Evolutionary conservation across 2,888 invertebrate species (phyloP).

Genomic region (Calliphora vomitoria): DNA sequence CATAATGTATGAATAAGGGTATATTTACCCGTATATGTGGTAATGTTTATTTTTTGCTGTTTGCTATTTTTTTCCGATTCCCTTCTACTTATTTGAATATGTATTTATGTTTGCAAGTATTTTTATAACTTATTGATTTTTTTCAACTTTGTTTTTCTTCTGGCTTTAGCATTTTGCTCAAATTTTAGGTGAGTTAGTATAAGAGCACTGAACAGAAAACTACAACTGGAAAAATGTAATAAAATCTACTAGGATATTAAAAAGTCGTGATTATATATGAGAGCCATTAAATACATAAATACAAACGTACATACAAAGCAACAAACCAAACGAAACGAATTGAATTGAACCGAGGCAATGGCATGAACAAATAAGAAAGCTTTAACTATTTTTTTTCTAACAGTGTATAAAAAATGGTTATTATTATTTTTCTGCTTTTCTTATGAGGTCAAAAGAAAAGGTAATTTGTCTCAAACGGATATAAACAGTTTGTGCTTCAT

Average conservation of each 20-base stretch:
- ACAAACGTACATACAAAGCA: background rate
- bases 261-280: slow-evolving; percentile 46
- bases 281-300: slow-evolving; percentile 55
- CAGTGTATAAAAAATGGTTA: slow-evolving; percentile 31
- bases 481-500: slow-evolving; percentile 73
- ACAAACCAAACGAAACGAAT: background rate
- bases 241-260: slow-evolving; percentile 51
- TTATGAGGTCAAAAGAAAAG: slow-evolving; percentile 65
- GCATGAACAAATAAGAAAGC: background rate
- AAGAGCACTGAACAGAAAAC: background rate
- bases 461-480: slow-evolving; percentile 72
- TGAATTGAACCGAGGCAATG: slow-evolving; percentile 7
- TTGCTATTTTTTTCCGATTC: slow-evolving; percentile 8
- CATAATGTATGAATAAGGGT: slow-evolving; percentile 27
- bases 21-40: slow-evolving; percentile 51
- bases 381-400: background rate
- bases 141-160: slow-evolving; percentile 12
- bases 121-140: slow-evolving; percentile 72
- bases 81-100: slow-evolving; percentile 18
- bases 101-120: background rate
- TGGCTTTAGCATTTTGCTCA: slow-evolving; percentile 13
- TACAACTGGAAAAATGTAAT: slow-evolving; percentile 25
- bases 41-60: slow-evolving; percentile 1
- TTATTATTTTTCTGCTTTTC: slow-evolving; percentile 26
- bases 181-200: slow-evolving; percentile 21